Base-by-base conservation (phyloP, 2,797 vertebrate species). In the Urocyon cinereoargenteus region DNA sequence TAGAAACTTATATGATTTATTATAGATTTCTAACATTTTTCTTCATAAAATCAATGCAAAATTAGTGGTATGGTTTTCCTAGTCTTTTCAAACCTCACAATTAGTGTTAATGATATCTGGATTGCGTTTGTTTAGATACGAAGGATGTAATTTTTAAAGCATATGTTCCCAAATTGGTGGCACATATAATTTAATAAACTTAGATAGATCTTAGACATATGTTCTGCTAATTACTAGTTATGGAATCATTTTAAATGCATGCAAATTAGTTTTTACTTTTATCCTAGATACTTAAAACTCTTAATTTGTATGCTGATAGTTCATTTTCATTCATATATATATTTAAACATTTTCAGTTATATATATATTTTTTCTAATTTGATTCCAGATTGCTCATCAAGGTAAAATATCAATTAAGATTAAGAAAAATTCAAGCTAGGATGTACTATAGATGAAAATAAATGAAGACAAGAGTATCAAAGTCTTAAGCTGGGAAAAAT, bases 181-280 rank as follows among this genome's bases (percentile, higher is more conserved):
- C n/a, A 92, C 95, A 83, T 82, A 26, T 92, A 89, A 59, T n/a
- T 93, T 75, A 55, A 90, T 70, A 53, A 61, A 61, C 3, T 75
- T 94, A 66, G 4, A 51, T 95, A 59, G 12, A 51, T 75, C 5
- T 66, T 83, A 95, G 55, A 87, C 55, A 83, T 64, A 51, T 64
- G 2, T 68, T 19, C 6, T 36, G 13, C 21, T 13, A 79, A n/a
- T 64, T 73, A 68, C 10, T 28, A 66, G 57, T 73, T 57, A 31
- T 0, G 2, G 28, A 49, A 49, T 15, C 5, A 51, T 40, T 66
- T 81, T 55, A 68, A 86, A 53, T 70, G 0, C 1, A 82, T 84
- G 19, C 7, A 59, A 86, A 57, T 73, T 57, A 73, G 1, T 90
- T 90, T 83, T 21, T 16, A 72, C 8, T 40, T 90, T 75, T 77